These are phyloP conservation scores for Pristionchus entomophagus DNA, from an alignment of 2,888 invertebrate species.

Conservation along the genomic window DNA sequence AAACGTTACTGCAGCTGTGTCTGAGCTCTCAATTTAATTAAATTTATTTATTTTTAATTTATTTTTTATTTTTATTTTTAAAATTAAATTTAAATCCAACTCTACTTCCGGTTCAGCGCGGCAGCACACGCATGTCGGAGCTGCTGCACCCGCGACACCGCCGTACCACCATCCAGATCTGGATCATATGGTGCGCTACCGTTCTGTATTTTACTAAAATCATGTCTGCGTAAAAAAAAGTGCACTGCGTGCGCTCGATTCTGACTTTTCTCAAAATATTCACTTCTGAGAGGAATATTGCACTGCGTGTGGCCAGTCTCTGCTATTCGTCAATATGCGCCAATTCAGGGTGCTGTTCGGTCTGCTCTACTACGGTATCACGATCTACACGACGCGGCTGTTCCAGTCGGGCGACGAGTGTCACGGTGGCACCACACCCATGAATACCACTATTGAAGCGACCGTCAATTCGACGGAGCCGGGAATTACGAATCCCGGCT, in stretches of 20 bases:
- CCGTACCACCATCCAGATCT: background rate
- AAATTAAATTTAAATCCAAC: background rate
- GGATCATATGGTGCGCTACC: slow-evolving; percentile 38
- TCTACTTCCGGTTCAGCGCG: background rate
- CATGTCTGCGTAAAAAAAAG: no score
- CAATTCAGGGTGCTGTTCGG: slow-evolving; percentile 78
- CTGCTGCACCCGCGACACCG: background rate
- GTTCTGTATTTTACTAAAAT: no score
- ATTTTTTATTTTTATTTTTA: no score
- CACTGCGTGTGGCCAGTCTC: no score
- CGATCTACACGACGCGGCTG: slow-evolving; percentile 92
- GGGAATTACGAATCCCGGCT: slow-evolving; percentile 62
- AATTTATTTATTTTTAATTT: no score
- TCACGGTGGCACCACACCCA: slow-evolving; percentile 74
- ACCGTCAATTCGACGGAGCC: background rate
- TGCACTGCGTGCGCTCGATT: no score
- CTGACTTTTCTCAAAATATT: background rate
- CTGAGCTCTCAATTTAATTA: no score
- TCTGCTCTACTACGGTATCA: slow-evolving; percentile 93
- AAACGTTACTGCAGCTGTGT: no score
- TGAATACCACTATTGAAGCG: slow-evolving; percentile 21
- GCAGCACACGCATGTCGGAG: background rate
- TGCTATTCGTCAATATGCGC: background rate
- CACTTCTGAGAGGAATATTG: background rate
- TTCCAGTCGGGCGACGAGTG: slow-evolving; percentile 82